phyloP scores from a whole-genome alignment of 2,113 vertebrate species.

The Syngnathus floridae region DNA sequence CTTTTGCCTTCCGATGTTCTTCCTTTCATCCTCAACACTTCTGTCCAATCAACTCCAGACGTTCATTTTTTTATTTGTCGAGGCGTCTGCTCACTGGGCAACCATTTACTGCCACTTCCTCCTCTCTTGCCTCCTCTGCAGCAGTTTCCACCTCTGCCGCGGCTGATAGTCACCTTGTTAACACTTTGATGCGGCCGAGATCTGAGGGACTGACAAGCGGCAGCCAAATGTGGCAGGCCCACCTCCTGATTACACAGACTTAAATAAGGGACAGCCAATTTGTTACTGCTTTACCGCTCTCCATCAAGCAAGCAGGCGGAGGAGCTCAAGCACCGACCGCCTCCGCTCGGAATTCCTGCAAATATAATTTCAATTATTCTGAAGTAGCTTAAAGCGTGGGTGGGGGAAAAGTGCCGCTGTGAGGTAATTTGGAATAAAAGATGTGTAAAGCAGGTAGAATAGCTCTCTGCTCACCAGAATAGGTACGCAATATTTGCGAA shows the following conservation, averaged over 20 bases:
- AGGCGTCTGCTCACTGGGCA: not conserved
- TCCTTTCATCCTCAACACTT: too few relatives aligned
- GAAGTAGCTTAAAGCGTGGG: not conserved
- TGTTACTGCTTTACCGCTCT: constrained; percentile 51
- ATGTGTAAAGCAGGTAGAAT: not conserved
- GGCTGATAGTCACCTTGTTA: constrained; percentile 62
- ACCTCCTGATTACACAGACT: constrained; percentile 61
- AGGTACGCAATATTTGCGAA: not conserved
- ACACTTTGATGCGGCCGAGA: constrained; percentile 64
- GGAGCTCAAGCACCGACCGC: constrained; percentile 17
- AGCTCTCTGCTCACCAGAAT: not conserved
- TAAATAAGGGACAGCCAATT: constrained; percentile 62
- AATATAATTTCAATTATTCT: constrained; percentile 10
- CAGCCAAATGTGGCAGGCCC: constrained; percentile 48
- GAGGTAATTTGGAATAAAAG: not conserved
- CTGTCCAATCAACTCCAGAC: not conserved
- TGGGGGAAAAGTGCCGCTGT: not conserved
- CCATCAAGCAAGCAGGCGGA: constrained; percentile 36
- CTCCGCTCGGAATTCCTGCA: constrained; percentile 21
- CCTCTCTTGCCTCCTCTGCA: constrained; percentile 20
- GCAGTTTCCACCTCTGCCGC: constrained; percentile 38
- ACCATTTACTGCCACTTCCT: constrained; percentile 10
- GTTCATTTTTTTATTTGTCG: constrained; percentile 2
- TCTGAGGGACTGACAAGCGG: constrained; percentile 61
- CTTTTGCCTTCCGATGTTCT: not conserved